Conservation (phyloP, 2,888 invertebrate genomes). For the Noctua pronuba region DNA sequence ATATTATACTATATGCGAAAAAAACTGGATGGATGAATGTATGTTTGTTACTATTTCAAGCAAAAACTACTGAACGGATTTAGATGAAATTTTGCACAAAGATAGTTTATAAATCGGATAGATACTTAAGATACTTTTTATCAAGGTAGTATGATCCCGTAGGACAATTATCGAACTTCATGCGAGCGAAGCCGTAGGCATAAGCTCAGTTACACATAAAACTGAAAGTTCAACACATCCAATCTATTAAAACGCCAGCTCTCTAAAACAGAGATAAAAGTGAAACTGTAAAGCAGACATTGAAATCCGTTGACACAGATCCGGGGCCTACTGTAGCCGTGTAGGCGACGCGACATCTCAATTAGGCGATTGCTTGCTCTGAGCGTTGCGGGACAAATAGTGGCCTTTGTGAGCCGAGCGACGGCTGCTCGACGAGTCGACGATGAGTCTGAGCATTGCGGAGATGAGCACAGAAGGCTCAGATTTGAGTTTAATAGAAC, state of each 20-base stretch:
- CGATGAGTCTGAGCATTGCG: slow-evolving; percentile 54
- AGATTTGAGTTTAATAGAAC: not conserved
- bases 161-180: no score
- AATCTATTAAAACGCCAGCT: slow-evolving; percentile 35
- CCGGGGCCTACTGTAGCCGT: slow-evolving; percentile 63
- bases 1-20: no score
- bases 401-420: slow-evolving; percentile 74
- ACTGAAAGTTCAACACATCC: slow-evolving; percentile 10
- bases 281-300: slow-evolving; percentile 58
- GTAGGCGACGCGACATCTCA: slow-evolving; percentile 77
- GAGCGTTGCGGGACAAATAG: slow-evolving; percentile 86
- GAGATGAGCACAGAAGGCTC: slow-evolving; percentile 29
- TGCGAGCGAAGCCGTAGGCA: no score
- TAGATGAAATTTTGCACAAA: no score
- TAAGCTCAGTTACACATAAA: not conserved
- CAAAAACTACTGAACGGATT: no score
- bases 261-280: slow-evolving; percentile 43
- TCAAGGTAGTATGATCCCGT: no score
- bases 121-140: no score
- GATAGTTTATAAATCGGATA: no score
- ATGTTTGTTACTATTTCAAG: no score
- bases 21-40: no score
- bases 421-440: slow-evolving; percentile 61
- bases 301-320: slow-evolving; percentile 73
- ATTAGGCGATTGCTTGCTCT: slow-evolving; percentile 85